Base-by-base conservation (phyloP, 2,888 invertebrate species). In the Apodemia mormo region DNA sequence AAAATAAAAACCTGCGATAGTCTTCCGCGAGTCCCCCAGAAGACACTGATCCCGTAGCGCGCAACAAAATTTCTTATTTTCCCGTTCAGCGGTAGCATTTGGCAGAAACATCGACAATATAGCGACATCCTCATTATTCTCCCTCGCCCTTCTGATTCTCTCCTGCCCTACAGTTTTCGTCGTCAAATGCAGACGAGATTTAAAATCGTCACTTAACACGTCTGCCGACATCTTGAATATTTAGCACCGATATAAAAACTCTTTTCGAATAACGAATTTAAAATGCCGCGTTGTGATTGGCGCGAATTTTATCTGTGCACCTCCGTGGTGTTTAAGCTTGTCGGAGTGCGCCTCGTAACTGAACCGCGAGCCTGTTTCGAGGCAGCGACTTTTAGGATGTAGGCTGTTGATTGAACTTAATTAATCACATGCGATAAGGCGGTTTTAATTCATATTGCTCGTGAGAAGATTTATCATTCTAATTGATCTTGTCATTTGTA, bases 101-200 rank as follows among this genome's bases (percentile, higher is more conserved):
- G 97, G 96, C 73, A 97, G 93, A 82, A 97, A 96, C 96, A 97
- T 97, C 76, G 97, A 97, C 79, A 97, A 92, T 79, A 98, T 95
- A 69, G 97, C 97, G 73, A 97, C 95, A 91, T 98, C 98, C 90
- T 97, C 97, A 88, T 97, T 97, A 84, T 96, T 96, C 80, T 97
- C 96, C 89, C 96, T 95, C 74, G 97, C 97, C 83, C 95, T 94
- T 78, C 95, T 94, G 81, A 97, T 97, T 84, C 97, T 94, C 22
- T 97, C 97, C 81, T 96, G 96, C n/a, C 97, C 97, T 68, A 96
- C 96, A 54, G 96, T 97, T 93, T 96, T 97, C 67, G 96, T 96
- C 76, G 95, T 95, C 84, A 97, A 93, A 87, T 96, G 94, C 76
- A 96, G 89, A 77, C 95, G 94, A 71, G 96, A 94, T 87, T 96